Conservation (phyloP, 2,113 vertebrate genomes). For the Amazona guildingii region DNA sequence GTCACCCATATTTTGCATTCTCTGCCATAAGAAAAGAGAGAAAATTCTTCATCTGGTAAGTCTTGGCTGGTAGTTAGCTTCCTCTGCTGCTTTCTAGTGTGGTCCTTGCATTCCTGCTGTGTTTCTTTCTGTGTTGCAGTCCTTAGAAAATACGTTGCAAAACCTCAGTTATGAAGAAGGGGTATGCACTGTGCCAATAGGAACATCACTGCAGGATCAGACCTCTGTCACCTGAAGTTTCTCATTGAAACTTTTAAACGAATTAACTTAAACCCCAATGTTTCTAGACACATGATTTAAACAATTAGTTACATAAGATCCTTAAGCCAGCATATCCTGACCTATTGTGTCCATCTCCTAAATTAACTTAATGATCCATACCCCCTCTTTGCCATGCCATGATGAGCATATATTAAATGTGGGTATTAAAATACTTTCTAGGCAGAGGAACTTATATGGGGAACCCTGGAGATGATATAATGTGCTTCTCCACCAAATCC, state of each 20-base stretch:
- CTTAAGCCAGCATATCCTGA: background rate
- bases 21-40: background rate
- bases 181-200: fast-evolving
- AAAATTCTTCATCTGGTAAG: background rate
- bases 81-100: background rate
- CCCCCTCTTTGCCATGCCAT: background rate
- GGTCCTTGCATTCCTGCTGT: background rate
- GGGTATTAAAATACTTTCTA: background rate
- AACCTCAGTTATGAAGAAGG: background rate
- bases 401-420: background rate
- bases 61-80: background rate
- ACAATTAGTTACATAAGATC: background rate
- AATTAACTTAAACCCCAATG: background rate
- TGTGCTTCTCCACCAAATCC: background rate
- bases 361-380: background rate
- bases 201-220: background rate
- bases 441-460: background rate
- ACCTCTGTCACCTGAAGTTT: background rate
- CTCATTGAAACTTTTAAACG: background rate
- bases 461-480: background rate
- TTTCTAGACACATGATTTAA: background rate
- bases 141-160: background rate
- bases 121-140: background rate
- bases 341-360: background rate
- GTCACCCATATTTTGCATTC: background rate